Base-by-base conservation (phyloP, 2,113 vertebrate genomes). In the Sialia sialis region DNA sequence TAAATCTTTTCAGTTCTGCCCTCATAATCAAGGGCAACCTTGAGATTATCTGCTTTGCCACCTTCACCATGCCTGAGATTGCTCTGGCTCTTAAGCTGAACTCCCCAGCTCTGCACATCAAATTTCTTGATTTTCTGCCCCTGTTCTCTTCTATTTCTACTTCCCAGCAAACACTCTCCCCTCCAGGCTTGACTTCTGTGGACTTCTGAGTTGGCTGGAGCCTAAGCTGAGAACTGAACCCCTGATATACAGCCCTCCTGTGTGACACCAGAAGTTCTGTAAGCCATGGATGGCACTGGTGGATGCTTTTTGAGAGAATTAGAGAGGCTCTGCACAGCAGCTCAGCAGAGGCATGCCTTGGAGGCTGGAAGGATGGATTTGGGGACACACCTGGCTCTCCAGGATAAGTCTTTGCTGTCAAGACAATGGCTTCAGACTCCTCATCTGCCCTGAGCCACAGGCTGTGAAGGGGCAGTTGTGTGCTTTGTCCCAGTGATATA, bases 211-310 rank as follows among this genome's bases (percentile, higher is more conserved):
- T 89, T 91, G 29, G 23, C 32, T 67, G 41, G 51, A 94, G 60
- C 60, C 59, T 43, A 63, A 74, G 20, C 22, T 81, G 64, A 67
- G 73, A 81, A 81, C 38, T 19, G 26, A 74, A 48, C 5, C 54
- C 54, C 17, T 0, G 7, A 76, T 49, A 34, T 39, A 80, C 23
- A 66, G 27, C 54, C 36, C 44, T 73, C 19, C 36, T 44, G 36
- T 36, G 10, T 44, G 62, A 82, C 62, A 52, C 17, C 52, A 76
- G 49, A 56, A 68, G 39, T 20, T 93, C 56, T 82, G 17, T 36
- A 60, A 55, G 44, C 36, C 39, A 32, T 0, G 4, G 22, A 56
- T 49, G 41, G 44, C 4, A 0, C 15, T 16, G 21, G 29, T 60
- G 54, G 60, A 55, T 58, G 49, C 6, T 93, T 87, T 84, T 46